These are phyloP conservation scores for Decapterus maruadsi DNA, from an alignment of 2,797 vertebrate species.

Conservation along the genomic window DNA sequence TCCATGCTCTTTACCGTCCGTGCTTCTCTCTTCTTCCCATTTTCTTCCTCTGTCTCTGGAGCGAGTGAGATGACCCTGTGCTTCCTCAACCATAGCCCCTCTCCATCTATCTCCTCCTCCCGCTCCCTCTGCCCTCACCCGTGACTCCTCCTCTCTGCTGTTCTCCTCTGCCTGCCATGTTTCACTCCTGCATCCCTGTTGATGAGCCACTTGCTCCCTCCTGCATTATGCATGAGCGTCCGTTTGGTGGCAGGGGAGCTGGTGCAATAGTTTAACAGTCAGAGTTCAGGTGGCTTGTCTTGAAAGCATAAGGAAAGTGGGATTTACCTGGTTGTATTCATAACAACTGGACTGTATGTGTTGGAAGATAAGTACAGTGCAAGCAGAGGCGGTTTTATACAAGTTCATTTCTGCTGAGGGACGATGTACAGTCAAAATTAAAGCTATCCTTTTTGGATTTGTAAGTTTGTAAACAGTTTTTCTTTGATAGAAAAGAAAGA, in stretches of 20 bases:
- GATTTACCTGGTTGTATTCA: constrained; percentile 20
- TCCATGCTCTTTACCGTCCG: constrained; percentile 31
- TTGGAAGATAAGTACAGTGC: constrained; percentile 1
- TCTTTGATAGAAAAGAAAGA: constrained; percentile 10
- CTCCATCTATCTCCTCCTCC: constrained; percentile 27
- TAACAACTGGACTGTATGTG: constrained; percentile 18
- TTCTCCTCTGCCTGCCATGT: constrained; percentile 66
- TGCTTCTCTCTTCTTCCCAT: constrained; percentile 26
- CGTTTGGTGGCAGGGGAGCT: constrained; percentile 56
- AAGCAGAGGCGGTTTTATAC: not conserved
- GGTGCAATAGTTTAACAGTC: constrained; percentile 59
- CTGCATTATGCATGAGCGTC: constrained; percentile 74
- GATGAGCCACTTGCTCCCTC: constrained; percentile 73
- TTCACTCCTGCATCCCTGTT: constrained; percentile 70
- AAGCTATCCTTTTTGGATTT: constrained; percentile 12
- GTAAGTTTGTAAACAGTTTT: not conserved
- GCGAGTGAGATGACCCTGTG: constrained; percentile 66
- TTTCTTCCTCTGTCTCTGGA: constrained; percentile 47
- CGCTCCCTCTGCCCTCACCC: constrained; percentile 44
- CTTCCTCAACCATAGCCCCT: constrained; percentile 59
- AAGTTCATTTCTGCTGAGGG: not conserved
- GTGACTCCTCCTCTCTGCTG: constrained; percentile 58
- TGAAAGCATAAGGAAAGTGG: constrained; percentile 44
- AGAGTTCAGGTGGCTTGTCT: constrained; percentile 63
- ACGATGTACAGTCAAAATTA: not conserved